These are phyloP conservation scores for Ciconia maguari DNA, from an alignment of 2,113 vertebrate genomes.

Conservation along the genomic window DNA sequence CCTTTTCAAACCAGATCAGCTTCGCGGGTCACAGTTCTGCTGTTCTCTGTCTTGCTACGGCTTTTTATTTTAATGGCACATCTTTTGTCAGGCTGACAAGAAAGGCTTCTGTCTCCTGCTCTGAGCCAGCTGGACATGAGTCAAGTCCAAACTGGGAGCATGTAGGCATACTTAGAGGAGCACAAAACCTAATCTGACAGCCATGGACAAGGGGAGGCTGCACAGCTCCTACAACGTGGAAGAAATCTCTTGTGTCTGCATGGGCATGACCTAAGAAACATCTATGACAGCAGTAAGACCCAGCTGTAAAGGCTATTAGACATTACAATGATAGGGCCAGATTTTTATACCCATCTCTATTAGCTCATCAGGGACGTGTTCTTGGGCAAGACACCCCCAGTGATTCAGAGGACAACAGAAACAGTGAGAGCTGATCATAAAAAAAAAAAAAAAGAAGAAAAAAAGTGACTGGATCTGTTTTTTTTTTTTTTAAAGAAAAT, in stretches of 20 bases:
- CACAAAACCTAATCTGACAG: constrained; percentile 43
- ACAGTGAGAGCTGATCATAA: background rate
- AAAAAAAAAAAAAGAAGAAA: background rate
- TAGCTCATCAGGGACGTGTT: background rate
- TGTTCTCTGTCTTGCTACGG: background rate
- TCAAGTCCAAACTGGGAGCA: background rate
- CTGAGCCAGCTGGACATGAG: constrained; percentile 48
- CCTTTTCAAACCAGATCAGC: background rate
- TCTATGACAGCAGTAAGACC: background rate
- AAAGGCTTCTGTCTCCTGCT: constrained; percentile 44
- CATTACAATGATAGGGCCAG: background rate
- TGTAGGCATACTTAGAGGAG: background rate
- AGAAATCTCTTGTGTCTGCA: background rate
- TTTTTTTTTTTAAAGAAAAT: background rate
- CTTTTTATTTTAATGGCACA: constrained; percentile 43
- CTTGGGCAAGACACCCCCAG: background rate
- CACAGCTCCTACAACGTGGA: background rate
- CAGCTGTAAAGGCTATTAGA: background rate
- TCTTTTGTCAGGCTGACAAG: constrained; percentile 47
- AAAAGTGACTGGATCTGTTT: background rate
- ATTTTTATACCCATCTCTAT: background rate
- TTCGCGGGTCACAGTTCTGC: background rate
- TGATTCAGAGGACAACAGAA: background rate
- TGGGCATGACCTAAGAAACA: background rate
- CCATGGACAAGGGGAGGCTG: background rate